A percentile compares a stretch with the other conserved stretches of the same genome.
phyloP scores from a whole-genome alignment of 2,113 vertebrate species.

The Conger conger region DNA sequence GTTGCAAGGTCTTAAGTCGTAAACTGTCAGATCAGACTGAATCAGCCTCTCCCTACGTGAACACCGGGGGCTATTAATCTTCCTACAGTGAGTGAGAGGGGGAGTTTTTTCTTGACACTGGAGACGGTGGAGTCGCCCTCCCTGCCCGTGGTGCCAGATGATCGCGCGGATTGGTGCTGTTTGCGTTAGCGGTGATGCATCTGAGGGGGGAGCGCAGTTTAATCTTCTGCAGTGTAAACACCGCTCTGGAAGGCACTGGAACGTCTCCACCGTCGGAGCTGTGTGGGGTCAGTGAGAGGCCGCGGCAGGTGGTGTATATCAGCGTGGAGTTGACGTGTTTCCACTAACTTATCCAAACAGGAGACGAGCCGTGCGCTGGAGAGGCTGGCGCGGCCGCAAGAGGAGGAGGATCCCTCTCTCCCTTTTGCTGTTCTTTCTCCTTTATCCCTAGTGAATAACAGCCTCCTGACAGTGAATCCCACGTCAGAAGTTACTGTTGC shows the following conservation, averaged over 20 bases:
- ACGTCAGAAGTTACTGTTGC: conserved; percentile 43
- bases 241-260: conserved; percentile 13
- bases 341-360: conserved; percentile 28
- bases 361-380: conserved; percentile 4
- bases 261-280: neutral
- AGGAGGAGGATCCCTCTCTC: conserved; percentile 34
- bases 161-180: neutral
- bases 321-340: conserved; percentile 9
- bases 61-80: neutral
- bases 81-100: neutral
- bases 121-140: neutral
- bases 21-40: neutral
- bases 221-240: conserved; percentile 16
- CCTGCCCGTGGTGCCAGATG: neutral
- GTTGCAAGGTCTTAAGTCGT: neutral
- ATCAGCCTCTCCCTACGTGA: neutral
- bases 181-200: conserved; percentile 19
- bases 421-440: neutral
- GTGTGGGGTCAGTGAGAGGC: conserved; percentile 10
- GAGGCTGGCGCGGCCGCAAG: conserved; percentile 9
- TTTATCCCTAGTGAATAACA: conserved; percentile 6
- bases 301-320: conserved; percentile 28
- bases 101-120: neutral
- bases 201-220: neutral
- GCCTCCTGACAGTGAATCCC: neutral